phyloP scores from a whole-genome alignment of 2,113 vertebrate species.

The Pteronura brasiliensis region DNA sequence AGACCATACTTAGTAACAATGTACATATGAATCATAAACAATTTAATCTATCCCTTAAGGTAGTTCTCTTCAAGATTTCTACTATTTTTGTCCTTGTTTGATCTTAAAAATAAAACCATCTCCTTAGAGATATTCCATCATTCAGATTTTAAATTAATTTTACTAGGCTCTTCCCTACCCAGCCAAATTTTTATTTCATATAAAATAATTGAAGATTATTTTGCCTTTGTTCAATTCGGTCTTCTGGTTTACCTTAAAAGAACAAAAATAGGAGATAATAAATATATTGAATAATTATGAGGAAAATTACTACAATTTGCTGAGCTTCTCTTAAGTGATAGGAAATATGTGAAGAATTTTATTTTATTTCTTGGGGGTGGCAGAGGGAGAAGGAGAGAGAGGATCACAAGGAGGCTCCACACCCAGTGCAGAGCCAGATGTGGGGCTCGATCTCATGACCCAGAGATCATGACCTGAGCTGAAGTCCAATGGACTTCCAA shows the following conservation, averaged over 20 bases:
- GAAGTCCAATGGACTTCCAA: neutral
- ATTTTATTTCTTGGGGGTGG: neutral
- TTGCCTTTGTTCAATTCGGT: neutral
- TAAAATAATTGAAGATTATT: slow-evolving; percentile 19
- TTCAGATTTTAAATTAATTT: slow-evolving; percentile 38
- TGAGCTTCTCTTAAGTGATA: neutral
- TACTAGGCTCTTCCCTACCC: neutral
- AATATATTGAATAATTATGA: neutral
- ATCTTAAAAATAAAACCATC: slow-evolving; percentile 39
- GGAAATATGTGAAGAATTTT: neutral
- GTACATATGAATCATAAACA: slow-evolving; percentile 63
- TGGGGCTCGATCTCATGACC: neutral
- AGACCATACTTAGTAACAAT: slow-evolving; percentile 67
- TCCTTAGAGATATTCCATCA: slow-evolving; percentile 7
- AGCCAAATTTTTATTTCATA: slow-evolving; percentile 27
- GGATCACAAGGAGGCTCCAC: neutral
- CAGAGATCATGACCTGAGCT: neutral
- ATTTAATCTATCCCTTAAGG: slow-evolving; percentile 40
- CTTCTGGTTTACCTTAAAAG: slow-evolving; percentile 33
- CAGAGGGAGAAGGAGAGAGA: neutral
- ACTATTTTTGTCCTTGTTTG: slow-evolving; percentile 43
- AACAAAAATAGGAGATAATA: neutral
- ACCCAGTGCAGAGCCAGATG: neutral
- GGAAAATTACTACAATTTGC: slow-evolving; percentile 15
- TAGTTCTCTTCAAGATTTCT: neutral